Evolutionary conservation across 2,797 vertebrate genomes (phyloP), one percentile per base, ranked within the genome.

Genomic region (Falco biarmicus): DNA sequence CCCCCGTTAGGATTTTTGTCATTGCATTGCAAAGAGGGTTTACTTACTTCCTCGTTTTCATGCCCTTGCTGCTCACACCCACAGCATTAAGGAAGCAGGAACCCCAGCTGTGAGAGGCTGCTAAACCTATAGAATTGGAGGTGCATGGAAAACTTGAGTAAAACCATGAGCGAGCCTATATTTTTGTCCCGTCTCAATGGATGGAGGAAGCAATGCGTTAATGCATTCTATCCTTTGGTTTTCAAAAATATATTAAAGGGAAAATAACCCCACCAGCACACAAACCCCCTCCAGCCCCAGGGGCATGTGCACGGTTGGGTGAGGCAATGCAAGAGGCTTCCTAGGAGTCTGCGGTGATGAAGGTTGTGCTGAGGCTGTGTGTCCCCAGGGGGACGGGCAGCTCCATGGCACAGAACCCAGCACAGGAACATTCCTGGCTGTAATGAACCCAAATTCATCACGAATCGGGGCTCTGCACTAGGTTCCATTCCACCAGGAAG

Each of bases 261-360:
- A 13, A 7, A 39, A 37, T 70, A 59, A 34, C 3, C 16, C 31
- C 43, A 76, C 14, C 20, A 63, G 8, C 20, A 41, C 57, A 34
- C 7, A 5, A 73, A 50, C 3, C 6, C 29, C 34, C 34, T 76
- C 32, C 19, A 70, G 34, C 26, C 50, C 43, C 60, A 18, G 7
- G 1, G 0, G 25, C 28, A 4, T 0, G 1, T 15, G 5, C 37
- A 4, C 0, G 2, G 25, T 11, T 57, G 48, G 28, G 53, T 34
- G 50, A 87, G 45, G n/a, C 39, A 3, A 18, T 17, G 22, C 51
- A 12, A 53, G 66, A 78, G 60, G 60, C 47, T 37, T 60, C 60
- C 34, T 19, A 7, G 34, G 47, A 39, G 32, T 32, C 22, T 25
- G 18, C 6, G 4, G 29, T 22, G 71, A 1, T 26, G 53, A 29